Evolutionary conservation across 2,113 vertebrate genomes (phyloP), one percentile per base, ranked within the genome.

Genomic region (Passerina amoena): DNA sequence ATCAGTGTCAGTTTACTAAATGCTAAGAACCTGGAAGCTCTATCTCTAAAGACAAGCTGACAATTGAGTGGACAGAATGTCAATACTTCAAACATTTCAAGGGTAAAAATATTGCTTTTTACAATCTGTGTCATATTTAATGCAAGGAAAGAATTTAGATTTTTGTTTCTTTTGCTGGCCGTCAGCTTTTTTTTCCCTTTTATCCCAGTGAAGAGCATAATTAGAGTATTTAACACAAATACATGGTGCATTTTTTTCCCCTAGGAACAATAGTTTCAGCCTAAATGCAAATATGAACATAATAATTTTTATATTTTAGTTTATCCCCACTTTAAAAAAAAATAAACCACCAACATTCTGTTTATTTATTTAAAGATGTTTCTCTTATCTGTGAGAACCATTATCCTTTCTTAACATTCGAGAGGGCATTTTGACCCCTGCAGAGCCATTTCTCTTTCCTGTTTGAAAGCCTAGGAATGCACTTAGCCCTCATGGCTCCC

Each of bases 51-150:
- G 97, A 97, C 96, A 97, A 96, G 94, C 92, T 98, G 96, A 98
- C 98, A 98, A 97, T 94, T 95, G 94, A 97, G 94, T 93, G 84
- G 97, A 96, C 97, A 98, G 97, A 97, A 98, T 94, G 97, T 98
- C 98, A 96, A 97, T 98, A 98, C 97, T 98, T 98, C 98, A 98
- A 98, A 98, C 98, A 98, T 98, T 98, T 97, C 97, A 98, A 98
- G 98, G 98, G 97, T 98, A 98, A 99, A 98, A 99, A 99, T 98
- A 98, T 98, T 98, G 98, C 98, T 98, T 98, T 99, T 98, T 99
- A 98, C 97, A 97, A 97, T 98, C 97, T 97, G 53, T 98, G 98
- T 98, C 98, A 99, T 98, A 99, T 99, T 98, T 99, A 98, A 98
- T 98, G 98, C 98, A 98, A 98, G 92, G 96, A 97, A 98, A 98